Conservation (phyloP, 2,113 vertebrate species). For the Eubucco bourcierii region DNA sequence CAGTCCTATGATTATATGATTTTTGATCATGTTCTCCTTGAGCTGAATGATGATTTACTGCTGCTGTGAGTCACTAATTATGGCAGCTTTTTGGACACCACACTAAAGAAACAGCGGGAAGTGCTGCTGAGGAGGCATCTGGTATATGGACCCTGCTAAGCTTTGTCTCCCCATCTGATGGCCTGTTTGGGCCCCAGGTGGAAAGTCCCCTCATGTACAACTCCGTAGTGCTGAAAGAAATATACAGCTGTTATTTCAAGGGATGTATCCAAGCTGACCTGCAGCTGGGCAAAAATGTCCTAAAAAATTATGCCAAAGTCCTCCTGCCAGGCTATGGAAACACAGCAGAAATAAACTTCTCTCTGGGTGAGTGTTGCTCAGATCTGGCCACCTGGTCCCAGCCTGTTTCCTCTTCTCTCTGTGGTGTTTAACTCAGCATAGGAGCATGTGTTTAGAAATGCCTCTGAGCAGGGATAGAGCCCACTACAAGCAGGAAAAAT, state of each 20-base stretch:
- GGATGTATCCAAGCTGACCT: background rate
- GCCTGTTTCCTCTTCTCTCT: background rate
- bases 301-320: background rate
- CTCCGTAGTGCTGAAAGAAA: background rate
- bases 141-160: background rate
- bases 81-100: background rate
- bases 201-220: background rate
- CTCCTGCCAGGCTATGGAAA: background rate
- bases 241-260: background rate
- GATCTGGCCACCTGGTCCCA: background rate
- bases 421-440: background rate
- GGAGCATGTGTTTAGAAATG: background rate
- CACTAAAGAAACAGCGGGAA: background rate
- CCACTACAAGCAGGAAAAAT: background rate
- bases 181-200: background rate
- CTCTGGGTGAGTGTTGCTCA: background rate
- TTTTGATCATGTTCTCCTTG: background rate
- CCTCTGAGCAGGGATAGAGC: background rate
- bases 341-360: background rate
- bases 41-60: background rate
- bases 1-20: background rate
- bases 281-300: background rate
- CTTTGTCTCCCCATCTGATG: background rate
- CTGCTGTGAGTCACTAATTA: background rate
- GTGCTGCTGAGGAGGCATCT: background rate